Percentiles rank a stretch among this genome's conserved stretches.
Conservation (phyloP, 2,113 vertebrate species). For the Semnornis frantzii region DNA sequence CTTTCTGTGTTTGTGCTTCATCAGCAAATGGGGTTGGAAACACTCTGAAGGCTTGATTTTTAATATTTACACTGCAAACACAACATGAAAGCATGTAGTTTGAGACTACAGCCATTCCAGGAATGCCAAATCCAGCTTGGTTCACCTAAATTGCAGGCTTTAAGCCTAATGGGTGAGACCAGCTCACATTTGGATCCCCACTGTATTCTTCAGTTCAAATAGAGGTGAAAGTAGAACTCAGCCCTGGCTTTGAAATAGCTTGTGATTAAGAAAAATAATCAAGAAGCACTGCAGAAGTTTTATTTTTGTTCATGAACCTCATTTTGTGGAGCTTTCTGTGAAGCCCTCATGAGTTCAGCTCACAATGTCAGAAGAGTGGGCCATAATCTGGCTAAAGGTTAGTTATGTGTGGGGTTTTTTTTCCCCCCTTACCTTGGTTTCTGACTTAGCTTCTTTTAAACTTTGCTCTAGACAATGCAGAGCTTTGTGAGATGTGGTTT, state of each 20-base stretch:
- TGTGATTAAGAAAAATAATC: not conserved
- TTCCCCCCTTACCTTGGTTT: not conserved
- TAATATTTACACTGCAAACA: conserved; percentile 31
- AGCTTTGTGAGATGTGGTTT: not conserved
- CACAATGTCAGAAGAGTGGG: not conserved
- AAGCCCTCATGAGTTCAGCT: not conserved
- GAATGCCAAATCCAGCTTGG: conserved; percentile 18
- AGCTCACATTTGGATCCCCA: not conserved
- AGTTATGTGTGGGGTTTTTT: not conserved
- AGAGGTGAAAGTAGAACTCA: not conserved
- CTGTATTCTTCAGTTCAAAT: rapidly evolving
- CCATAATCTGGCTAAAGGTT: not conserved
- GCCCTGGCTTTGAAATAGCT: not conserved
- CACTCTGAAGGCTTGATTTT: not conserved
- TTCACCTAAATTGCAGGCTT: conserved; percentile 24
- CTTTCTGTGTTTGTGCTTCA: conserved; percentile 11
- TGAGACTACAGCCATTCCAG: not conserved
- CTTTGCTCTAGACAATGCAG: not conserved
- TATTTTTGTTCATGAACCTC: not conserved
- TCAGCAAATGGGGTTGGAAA: not conserved
- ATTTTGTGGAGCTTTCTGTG: not conserved
- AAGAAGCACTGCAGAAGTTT: not conserved
- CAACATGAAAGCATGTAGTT: conserved; percentile 15
- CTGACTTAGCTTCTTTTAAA: not conserved
- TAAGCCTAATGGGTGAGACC: not conserved